These are phyloP conservation scores for Nyctalus aviator DNA, from an alignment of 2,797 vertebrate genomes.

Conservation along the genomic window DNA sequence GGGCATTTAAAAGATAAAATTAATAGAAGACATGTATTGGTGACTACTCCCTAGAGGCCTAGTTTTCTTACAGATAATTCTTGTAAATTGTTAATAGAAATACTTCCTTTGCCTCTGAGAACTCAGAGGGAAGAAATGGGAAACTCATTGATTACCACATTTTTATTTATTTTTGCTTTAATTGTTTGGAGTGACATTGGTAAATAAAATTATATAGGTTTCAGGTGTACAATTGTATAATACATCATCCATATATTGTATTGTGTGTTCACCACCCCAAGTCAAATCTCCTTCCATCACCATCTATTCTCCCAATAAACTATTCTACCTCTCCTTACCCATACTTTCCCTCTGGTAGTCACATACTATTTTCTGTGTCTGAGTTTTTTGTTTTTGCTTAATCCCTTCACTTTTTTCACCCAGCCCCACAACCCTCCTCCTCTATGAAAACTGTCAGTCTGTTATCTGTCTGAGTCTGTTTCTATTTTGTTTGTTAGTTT, in stretches of 20 bases:
- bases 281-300: too few relatives aligned
- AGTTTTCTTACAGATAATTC: conserved; percentile 53
- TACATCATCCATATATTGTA: too few relatives aligned
- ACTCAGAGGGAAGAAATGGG: conserved; percentile 17
- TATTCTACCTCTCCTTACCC: too few relatives aligned
- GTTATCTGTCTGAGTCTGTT: background rate
- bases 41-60: conserved; percentile 15
- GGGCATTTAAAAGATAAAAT: conserved; percentile 41
- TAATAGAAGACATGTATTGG: background rate
- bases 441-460: background rate
- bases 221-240: too few relatives aligned
- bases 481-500: background rate
- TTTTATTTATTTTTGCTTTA: too few relatives aligned
- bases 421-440: background rate
- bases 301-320: too few relatives aligned
- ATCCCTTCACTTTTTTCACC: background rate
- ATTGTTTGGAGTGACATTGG: too few relatives aligned
- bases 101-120: conserved; percentile 51
- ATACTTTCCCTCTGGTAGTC: too few relatives aligned
- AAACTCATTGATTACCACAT: background rate
- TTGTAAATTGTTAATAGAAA: conserved; percentile 36
- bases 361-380: too few relatives aligned
- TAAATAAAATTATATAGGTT: too few relatives aligned
- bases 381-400: too few relatives aligned
- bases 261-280: too few relatives aligned